Conservation (phyloP, 1,140 invertebrate genomes). For the Apolygus lucorum region DNA sequence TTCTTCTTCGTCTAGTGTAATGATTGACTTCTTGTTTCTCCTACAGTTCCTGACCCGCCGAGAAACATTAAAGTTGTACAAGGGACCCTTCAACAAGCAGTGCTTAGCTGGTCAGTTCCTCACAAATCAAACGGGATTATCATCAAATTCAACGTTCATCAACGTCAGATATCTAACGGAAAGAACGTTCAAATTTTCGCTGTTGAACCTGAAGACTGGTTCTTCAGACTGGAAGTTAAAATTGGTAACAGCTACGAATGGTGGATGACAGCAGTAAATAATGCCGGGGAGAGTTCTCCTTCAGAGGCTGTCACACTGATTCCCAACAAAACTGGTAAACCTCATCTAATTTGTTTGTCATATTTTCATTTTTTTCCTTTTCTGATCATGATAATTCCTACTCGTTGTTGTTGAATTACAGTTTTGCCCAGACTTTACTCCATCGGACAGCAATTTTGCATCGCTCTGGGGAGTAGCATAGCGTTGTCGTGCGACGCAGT, state of each 20-base stretch:
- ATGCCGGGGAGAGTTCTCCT: neutral
- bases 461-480: neutral
- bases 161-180: slow-evolving; percentile 23
- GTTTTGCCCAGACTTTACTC: neutral
- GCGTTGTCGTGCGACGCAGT: neutral
- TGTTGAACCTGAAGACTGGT: slow-evolving; percentile 29
- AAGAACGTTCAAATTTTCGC: neutral
- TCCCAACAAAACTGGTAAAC: neutral
- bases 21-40: neutral
- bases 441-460: neutral
- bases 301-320: neutral
- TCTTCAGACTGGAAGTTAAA: slow-evolving; percentile 37
- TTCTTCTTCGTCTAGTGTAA: neutral
- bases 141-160: slow-evolving; percentile 68
- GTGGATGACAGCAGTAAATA: slow-evolving; percentile 40
- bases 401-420: too few relatives aligned
- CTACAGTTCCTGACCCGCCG: slow-evolving; percentile 66
- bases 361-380: neutral
- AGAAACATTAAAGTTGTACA: slow-evolving; percentile 68
- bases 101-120: slow-evolving; percentile 77
- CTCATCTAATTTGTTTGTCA: too few relatives aligned
- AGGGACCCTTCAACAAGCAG: slow-evolving; percentile 61
- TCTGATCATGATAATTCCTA: neutral
- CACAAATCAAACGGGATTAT: slow-evolving; percentile 67
- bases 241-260: slow-evolving; percentile 39